phyloP scores from a whole-genome alignment of 53 echinoderm and acorn worm genomes.

The Crossaster papposus region DNA sequence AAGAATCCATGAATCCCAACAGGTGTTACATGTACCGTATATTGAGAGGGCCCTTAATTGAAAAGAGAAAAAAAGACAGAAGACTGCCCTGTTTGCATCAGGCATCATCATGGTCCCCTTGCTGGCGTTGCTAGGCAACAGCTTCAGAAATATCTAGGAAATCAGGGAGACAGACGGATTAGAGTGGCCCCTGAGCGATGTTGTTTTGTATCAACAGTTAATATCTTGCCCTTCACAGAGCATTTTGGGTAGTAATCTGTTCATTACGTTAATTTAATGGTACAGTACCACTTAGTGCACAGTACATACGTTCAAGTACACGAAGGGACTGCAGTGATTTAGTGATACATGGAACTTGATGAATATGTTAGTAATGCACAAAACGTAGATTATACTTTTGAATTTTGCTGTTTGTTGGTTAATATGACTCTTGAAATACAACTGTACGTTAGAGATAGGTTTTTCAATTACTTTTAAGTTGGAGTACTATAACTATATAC shows the following conservation, averaged over 20 bases:
- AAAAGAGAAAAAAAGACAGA: neutral
- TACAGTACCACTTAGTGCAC: neutral
- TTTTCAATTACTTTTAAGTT: no score
- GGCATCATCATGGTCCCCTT: neutral
- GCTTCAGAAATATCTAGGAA: slow-evolving; percentile 40
- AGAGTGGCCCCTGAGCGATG: neutral
- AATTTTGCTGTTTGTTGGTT: no score
- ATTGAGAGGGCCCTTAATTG: neutral
- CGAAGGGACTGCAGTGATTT: no score
- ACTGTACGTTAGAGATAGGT: no score
- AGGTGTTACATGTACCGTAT: no score
- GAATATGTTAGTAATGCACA: no score
- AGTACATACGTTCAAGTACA: neutral
- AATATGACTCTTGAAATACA: no score
- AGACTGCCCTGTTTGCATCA: neutral
- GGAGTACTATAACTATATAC: no score
- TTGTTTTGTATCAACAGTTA: neutral
- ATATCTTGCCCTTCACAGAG: neutral
- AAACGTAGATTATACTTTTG: no score
- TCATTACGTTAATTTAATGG: neutral
- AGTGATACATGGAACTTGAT: no score
- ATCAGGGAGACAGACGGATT: neutral
- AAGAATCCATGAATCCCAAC: neutral
- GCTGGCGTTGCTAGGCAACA: slow-evolving; percentile 21
- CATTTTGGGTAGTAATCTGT: neutral